A percentile compares a stretch with the other conserved stretches of the same genome.
phyloP scores from a whole-genome alignment of 1,140 invertebrate genomes.

The Pomacea maculata region DNA sequence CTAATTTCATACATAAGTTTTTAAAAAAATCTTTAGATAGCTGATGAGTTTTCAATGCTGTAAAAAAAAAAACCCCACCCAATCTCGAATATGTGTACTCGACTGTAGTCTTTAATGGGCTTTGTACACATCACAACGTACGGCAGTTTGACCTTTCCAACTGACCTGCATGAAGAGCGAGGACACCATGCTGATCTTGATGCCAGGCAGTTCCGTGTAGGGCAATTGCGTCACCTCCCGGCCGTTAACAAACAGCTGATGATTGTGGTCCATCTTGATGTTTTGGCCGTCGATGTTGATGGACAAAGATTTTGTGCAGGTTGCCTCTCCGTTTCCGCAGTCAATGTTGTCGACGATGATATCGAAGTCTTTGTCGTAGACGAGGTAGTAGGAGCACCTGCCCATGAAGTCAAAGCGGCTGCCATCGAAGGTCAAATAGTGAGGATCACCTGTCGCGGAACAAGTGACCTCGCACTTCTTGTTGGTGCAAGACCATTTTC shows the following conservation, averaged over 20 bases:
- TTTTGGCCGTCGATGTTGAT: slow-evolving; percentile 27
- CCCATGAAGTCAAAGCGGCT: slow-evolving; percentile 88
- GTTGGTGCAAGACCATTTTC: slow-evolving; percentile 83
- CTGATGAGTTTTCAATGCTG: no score
- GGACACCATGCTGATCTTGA: slow-evolving; percentile 77
- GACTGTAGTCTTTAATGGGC: no score
- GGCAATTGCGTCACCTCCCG: slow-evolving; percentile 76
- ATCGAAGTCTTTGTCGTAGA: slow-evolving; percentile 75
- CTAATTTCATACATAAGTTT: no score
- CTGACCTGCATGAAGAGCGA: slow-evolving; percentile 68
- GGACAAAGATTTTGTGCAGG: slow-evolving; percentile 84
- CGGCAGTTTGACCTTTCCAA: no score
- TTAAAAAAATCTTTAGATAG: no score
- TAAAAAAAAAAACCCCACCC: no score
- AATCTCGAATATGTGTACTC: no score
- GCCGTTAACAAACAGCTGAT: slow-evolving; percentile 69
- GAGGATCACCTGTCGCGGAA: slow-evolving; percentile 85
- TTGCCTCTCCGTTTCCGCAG: slow-evolving; percentile 72
- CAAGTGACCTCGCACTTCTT: slow-evolving; percentile 67
- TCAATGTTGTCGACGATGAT: slow-evolving; percentile 80
- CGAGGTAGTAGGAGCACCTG: slow-evolving; percentile 83
- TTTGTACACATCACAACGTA: no score
- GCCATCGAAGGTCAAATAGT: slow-evolving; percentile 91
- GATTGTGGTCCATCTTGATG: slow-evolving; percentile 54
- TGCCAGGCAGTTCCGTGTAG: slow-evolving; percentile 71